Conservation (phyloP, 2,888 invertebrate species). For the Acrobasis suavella region DNA sequence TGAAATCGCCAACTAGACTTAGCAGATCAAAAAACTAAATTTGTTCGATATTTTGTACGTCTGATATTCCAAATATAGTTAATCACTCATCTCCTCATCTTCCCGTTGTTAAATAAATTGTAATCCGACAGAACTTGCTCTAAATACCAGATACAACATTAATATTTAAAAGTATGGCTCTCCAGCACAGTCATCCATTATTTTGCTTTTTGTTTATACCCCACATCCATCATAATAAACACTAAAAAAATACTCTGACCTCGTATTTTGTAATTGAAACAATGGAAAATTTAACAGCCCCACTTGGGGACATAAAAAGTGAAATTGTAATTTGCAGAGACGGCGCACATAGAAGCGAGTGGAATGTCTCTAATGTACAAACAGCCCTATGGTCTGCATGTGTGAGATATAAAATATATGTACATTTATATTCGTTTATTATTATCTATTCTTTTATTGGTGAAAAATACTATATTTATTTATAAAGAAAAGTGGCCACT, state of each 20-base stretch:
- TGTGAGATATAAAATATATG: constrained; percentile 7
- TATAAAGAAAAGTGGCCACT: not conserved
- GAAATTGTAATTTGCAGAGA: constrained; percentile 17
- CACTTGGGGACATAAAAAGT: constrained; percentile 20
- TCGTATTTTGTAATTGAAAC: constrained; percentile 18
- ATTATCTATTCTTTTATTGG: not conserved
- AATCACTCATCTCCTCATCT: no score
- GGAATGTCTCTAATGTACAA: not conserved
- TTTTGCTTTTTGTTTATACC: constrained; percentile 1
- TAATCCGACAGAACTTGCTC: no score
- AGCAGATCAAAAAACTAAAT: no score
- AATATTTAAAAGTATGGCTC: not conserved
- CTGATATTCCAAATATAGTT: no score
- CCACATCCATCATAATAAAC: constrained; percentile 19
- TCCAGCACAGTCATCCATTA: not conserved
- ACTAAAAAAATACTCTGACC: constrained; percentile 5
- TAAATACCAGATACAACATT: no score
- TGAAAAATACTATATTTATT: no score
- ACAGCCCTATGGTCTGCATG: not conserved
- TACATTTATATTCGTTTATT: no score
- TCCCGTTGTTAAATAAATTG: no score
- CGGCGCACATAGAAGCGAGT: constrained; percentile 6
- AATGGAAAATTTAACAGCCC: constrained; percentile 18
- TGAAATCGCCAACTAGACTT: no score
- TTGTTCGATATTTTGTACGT: no score